Conservation (phyloP, 2,113 vertebrate species). For the Mola mola region DNA sequence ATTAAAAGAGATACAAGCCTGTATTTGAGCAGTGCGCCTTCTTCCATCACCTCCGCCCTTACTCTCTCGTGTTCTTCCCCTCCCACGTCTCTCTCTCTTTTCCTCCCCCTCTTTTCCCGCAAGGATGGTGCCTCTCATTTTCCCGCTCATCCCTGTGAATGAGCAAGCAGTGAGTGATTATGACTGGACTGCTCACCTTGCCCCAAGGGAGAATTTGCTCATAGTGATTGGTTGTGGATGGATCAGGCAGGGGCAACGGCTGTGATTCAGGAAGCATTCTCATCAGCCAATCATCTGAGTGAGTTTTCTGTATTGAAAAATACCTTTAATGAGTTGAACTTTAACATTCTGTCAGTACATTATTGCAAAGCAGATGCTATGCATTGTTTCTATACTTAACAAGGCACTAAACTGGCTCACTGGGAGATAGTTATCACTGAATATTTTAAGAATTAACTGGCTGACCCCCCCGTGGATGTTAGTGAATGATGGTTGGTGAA, state of each 20-base stretch:
- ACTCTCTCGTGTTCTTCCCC: background rate
- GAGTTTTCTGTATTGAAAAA: background rate
- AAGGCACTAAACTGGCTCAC: conserved; percentile 10
- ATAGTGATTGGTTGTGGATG: conserved; percentile 46
- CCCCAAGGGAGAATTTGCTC: conserved; percentile 15
- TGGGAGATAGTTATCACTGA: conserved; percentile 8
- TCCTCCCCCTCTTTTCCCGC: conserved; percentile 10
- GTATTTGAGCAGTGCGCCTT: conserved; percentile 1
- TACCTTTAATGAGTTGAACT: conserved; percentile 19
- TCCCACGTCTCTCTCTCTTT: conserved; percentile 6
- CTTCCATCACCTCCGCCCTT: conserved; percentile 9
- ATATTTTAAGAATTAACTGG: conserved; percentile 29
- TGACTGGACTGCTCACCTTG: conserved; percentile 19
- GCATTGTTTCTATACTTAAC: background rate
- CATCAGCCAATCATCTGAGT: conserved; percentile 38
- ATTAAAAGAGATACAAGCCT: background rate
- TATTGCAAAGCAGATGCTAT: conserved; percentile 9
- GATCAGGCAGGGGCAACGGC: conserved; percentile 7
- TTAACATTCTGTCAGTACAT: background rate
- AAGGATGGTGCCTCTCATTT: conserved; percentile 30
- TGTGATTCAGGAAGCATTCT: conserved; percentile 27
- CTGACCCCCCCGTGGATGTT: conserved; percentile 8
- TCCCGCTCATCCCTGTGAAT: conserved; percentile 21
- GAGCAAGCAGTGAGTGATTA: conserved; percentile 45
- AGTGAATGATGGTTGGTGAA: conserved; percentile 34